These are phyloP conservation scores for Pachypsylla venusta DNA, from an alignment of 1,140 invertebrate genomes.

Conservation along the genomic window DNA sequence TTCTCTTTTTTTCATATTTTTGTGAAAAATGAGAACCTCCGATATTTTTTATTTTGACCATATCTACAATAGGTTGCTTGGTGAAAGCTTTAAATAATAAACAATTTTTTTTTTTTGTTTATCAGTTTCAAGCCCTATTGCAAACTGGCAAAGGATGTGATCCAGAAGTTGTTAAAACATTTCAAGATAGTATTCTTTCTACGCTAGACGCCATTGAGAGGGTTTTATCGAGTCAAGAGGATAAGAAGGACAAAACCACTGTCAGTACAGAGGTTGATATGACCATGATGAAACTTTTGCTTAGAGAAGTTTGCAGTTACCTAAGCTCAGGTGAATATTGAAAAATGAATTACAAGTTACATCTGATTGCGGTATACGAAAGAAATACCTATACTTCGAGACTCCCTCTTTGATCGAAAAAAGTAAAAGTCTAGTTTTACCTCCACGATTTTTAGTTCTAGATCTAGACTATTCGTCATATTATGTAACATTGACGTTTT, in stretches of 20 bases:
- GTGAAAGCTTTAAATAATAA: too few relatives aligned
- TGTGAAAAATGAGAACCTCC: too few relatives aligned
- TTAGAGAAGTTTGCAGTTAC: neutral
- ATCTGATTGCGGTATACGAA: too few relatives aligned
- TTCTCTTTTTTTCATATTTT: too few relatives aligned
- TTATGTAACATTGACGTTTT: too few relatives aligned
- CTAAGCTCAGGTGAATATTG: neutral
- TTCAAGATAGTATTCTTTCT: conserved; percentile 4
- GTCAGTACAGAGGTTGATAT: neutral
- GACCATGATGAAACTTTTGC: conserved; percentile 2
- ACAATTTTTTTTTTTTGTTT: neutral
- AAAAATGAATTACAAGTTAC: neutral
- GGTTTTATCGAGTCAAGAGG: neutral
- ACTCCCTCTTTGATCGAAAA: too few relatives aligned
- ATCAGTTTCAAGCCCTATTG: neutral
- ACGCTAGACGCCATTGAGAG: conserved; percentile 4
- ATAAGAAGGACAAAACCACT: neutral
- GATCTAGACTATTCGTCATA: too few relatives aligned
- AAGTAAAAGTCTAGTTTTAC: too few relatives aligned
- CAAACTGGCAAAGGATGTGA: conserved; percentile 14
- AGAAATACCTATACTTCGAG: too few relatives aligned
- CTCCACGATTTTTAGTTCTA: too few relatives aligned
- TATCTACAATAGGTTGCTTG: too few relatives aligned
- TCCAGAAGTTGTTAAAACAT: conserved; percentile 20
- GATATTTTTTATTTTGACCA: too few relatives aligned